These are phyloP conservation scores for Stictocephala bisonia DNA, from an alignment of 2,888 invertebrate species.

Conservation along the genomic window DNA sequence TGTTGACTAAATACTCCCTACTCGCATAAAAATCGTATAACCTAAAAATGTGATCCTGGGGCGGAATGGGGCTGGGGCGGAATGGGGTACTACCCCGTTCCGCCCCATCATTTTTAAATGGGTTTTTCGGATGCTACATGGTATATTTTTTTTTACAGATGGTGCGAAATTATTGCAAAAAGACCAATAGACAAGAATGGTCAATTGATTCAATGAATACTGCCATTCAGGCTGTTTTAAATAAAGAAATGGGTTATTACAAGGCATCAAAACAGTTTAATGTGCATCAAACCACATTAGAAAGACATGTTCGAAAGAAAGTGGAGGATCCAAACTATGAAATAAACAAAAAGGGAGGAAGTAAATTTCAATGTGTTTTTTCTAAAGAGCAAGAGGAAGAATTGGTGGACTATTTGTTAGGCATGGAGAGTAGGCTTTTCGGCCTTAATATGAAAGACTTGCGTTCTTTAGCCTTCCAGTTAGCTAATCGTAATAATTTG, in stretches of 20 bases:
- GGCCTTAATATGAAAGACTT: conserved; percentile 59
- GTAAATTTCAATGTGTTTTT: conserved; percentile 53
- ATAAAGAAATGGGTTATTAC: conserved; percentile 52
- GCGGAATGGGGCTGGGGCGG: no score
- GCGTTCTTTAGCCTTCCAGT: conserved; percentile 56
- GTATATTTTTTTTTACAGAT: conserved; percentile 34
- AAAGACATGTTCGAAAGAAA: no score
- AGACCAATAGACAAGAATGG: conserved; percentile 30
- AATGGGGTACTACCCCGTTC: neutral
- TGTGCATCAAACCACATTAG: conserved; percentile 52
- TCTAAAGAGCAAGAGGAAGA: conserved; percentile 54
- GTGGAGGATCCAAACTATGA: conserved; percentile 27
- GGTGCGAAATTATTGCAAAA: conserved; percentile 31
- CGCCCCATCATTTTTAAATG: conserved; percentile 20
- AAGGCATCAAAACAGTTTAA: conserved; percentile 51
- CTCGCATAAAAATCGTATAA: no score
- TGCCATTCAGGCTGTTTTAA: conserved; percentile 20
- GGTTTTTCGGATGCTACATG: neutral
- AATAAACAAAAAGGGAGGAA: conserved; percentile 46
- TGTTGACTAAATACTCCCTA: no score
- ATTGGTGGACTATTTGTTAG: conserved; percentile 54
- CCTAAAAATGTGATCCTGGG: no score
- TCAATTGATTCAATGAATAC: conserved; percentile 14
- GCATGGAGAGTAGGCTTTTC: no score
- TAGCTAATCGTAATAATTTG: conserved; percentile 56